phyloP scores from a whole-genome alignment of 1,140 invertebrate species.

The Orius laevigatus region DNA sequence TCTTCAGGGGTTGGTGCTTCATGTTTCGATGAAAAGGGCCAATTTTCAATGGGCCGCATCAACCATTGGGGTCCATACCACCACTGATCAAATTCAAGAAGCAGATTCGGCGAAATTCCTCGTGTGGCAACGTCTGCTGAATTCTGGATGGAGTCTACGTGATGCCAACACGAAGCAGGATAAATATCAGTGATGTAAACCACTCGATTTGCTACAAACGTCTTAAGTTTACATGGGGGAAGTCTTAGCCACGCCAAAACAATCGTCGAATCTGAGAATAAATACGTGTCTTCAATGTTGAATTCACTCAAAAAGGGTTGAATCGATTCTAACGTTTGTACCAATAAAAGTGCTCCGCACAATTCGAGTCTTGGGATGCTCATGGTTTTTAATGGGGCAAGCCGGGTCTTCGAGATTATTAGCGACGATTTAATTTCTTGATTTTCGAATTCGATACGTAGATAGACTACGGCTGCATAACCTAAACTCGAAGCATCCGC shows the following conservation, averaged over 20 bases:
- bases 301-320: too few species aligned
- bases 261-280: constrained; percentile 25
- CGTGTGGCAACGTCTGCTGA: constrained; percentile 12
- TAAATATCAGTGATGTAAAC: not conserved
- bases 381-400: constrained; percentile 24
- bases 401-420: constrained; percentile 24
- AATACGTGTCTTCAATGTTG: constrained; percentile 14
- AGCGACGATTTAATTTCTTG: constrained; percentile 16
- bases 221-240: not conserved
- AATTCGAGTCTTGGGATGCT: constrained; percentile 28
- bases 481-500: constrained; percentile 24
- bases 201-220: constrained; percentile 5
- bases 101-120: constrained; percentile 15
- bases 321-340: constrained; percentile 11
- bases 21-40: not conserved
- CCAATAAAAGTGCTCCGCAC: constrained; percentile 24
- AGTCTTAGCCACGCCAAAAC: constrained; percentile 22
- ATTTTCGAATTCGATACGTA: constrained; percentile 17
- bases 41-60: not conserved
- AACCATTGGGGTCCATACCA: not conserved
- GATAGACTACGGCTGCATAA: constrained; percentile 23
- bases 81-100: constrained; percentile 21
- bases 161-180: constrained; percentile 1
- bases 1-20: not conserved
- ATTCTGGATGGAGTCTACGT: constrained; percentile 7